phyloP scores from a whole-genome alignment of 2,888 invertebrate genomes.

The Leptura quadrifasciata region DNA sequence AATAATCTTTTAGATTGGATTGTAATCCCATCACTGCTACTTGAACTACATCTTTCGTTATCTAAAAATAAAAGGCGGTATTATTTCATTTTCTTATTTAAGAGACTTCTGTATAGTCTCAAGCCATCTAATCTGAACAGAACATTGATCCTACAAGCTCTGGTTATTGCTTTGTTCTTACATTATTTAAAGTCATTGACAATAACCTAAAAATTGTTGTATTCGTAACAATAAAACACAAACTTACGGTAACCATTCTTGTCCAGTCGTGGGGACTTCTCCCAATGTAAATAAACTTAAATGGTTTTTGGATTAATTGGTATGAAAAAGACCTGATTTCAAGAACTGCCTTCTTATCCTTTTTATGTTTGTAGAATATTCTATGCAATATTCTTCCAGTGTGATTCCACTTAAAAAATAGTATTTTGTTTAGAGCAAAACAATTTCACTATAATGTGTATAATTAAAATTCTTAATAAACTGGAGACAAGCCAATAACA shows the following conservation, averaged over 20 bases:
- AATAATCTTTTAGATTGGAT: conserved; percentile 30
- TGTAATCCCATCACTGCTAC: conserved; percentile 28
- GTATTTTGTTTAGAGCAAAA: too few relatives aligned
- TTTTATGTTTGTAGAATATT: conserved; percentile 24
- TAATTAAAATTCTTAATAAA: too few relatives aligned
- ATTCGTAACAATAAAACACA: too few relatives aligned
- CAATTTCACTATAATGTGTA: too few relatives aligned
- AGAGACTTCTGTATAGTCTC: too few relatives aligned
- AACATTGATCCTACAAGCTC: too few relatives aligned
- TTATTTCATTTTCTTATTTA: too few relatives aligned
- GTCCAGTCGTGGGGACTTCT: conserved; percentile 1
- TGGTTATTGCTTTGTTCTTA: too few relatives aligned
- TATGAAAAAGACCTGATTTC: conserved; percentile 29
- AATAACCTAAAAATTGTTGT: too few relatives aligned
- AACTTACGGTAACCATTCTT: conserved; percentile 12
- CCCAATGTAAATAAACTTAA: conserved; percentile 21
- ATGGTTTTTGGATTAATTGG: conserved; percentile 30
- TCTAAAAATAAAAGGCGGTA: conserved; percentile 22
- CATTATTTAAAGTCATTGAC: too few relatives aligned
- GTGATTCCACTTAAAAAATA: conserved; percentile 13
- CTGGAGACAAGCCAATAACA: too few relatives aligned
- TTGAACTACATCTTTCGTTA: conserved; percentile 16
- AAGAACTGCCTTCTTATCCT: conserved; percentile 12
- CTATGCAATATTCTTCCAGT: conserved; percentile 29
- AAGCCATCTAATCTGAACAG: neutral